Evolutionary conservation across 2,888 invertebrate genomes (phyloP), one percentile per base, ranked within the genome.

Genomic region (Conops quadrifasciatus): DNA sequence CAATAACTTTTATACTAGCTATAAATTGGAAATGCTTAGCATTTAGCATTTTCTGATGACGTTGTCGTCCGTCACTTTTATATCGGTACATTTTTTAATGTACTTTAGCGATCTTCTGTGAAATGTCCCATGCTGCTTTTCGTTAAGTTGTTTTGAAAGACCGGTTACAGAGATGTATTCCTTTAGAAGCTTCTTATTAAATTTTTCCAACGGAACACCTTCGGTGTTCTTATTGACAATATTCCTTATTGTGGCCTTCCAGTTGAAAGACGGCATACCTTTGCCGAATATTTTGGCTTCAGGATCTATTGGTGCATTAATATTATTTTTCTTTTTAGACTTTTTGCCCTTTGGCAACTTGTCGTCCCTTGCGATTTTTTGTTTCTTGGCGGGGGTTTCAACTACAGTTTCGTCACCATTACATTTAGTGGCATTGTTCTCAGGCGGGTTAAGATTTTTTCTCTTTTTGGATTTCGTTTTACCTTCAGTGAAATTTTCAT

Each of bases 121-220:
- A 77, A 91, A 89, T 80, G 92, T 91, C 75, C 90, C 91, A 72
- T 89, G 87, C 5, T 85, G 81, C 71, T 82, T 81, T 16, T 80
- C 81, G 4, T 60, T 80, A 0, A 89, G 85, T 66, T 89, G 89
- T 59, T 84, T 74, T 47, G n/a, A 43, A n/a, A 81, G 79, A 1
- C 88, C 80, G 13, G 81, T 60, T 74, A 82, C 81, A 53, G 84
- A 79, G 28, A 73, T 74, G 77, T 91, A 93, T 77, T 90, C 91
- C 62, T 89, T 88, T 1, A 92, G 80, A 9, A 94, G 90, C 86
- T 93, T 94, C 81, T 93, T 93, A 78, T 91, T 90, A 21, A 95
- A 85, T 78, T 93, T 92, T 79, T 92, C 92, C 70, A 92, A 82
- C 0, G 91, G 88, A 58, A 94, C 87, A 78, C 91, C 91, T 75